Evolutionary conservation across 1,140 invertebrate species (phyloP), one percentile per base, ranked within the genome.

Genomic region (Centruroides vittatus): DNA sequence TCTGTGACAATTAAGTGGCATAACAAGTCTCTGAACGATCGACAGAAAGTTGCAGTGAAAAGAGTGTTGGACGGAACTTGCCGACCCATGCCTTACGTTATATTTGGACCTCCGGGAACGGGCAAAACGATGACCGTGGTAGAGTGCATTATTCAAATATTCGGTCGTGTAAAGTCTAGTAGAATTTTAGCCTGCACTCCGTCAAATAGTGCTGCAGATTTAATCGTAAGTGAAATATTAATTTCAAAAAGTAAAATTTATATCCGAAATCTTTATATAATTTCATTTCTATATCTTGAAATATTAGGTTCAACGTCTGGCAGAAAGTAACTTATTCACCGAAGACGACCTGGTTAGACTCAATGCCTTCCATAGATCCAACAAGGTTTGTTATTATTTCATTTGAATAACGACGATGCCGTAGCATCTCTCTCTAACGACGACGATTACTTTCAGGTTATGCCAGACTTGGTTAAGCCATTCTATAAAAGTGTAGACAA

Each of bases 91-190:
- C 93, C 93, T 0, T 96, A 96, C 69, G 78, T 93, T 6, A 84
- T 97, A 62, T 96, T 87, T 76, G 93, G 93, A 4, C 93, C 93
- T 50, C 93, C 93, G 3, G 92, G 93, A 8, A 95, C 91, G n/a
- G 93, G 93, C n/a, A 96, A 97, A 78, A 96, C 93, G 0, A 76
- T 93, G 0, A 96, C 93, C 5, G 72, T 96, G 6, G 85, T 93
- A 23, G 93, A 97, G 77, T 78, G 83, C 0, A 81, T 92, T 34
- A 70, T 93, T 35, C 93, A 97, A 75, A 62, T 70, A 5, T 64
- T 61, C 58, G 55, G 61, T 35, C 57, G 52, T 35, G 61, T 63
- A 13, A 49, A 54, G 4, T 47, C 49, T 5, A 72, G 70, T 65
- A 75, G 88, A 64, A 79, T 95, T 54, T 69, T 96, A 36, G 79